Conservation (phyloP, 2,797 vertebrate species). For the Calcarius lapponicus region DNA sequence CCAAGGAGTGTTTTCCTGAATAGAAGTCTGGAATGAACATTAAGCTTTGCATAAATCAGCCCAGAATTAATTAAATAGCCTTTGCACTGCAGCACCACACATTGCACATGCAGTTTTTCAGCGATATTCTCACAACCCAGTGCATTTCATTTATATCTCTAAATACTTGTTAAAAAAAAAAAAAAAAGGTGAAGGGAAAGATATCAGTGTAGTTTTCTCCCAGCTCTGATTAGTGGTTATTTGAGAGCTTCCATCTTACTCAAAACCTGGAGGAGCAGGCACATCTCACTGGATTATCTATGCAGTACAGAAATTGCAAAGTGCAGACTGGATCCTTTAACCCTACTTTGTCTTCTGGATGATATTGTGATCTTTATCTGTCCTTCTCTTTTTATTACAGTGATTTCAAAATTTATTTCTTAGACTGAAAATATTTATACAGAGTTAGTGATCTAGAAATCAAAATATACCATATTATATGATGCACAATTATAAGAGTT, state of each 20-base stretch:
- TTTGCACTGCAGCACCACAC: not conserved
- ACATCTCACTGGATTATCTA: not conserved
- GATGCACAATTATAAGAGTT: not conserved
- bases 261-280: not conserved
- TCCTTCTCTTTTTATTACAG: not conserved
- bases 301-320: not conserved
- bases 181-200: rapidly evolving
- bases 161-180: rapidly evolving
- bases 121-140: not conserved
- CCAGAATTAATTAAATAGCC: not conserved
- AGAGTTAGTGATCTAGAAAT: not conserved
- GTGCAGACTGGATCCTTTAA: not conserved
- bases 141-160: not conserved
- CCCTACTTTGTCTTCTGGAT: not conserved
- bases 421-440: not conserved
- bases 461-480: not conserved
- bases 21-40: not conserved
- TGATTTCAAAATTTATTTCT: not conserved
- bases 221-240: not conserved
- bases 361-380: not conserved
- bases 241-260: not conserved
- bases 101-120: not conserved
- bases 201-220: not conserved
- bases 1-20: not conserved
- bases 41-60: not conserved